A percentile compares a stretch with the other conserved stretches of the same genome.
Evolutionary conservation across 2,113 vertebrate genomes (phyloP).

Genomic region (Cinclus mexicanus): DNA sequence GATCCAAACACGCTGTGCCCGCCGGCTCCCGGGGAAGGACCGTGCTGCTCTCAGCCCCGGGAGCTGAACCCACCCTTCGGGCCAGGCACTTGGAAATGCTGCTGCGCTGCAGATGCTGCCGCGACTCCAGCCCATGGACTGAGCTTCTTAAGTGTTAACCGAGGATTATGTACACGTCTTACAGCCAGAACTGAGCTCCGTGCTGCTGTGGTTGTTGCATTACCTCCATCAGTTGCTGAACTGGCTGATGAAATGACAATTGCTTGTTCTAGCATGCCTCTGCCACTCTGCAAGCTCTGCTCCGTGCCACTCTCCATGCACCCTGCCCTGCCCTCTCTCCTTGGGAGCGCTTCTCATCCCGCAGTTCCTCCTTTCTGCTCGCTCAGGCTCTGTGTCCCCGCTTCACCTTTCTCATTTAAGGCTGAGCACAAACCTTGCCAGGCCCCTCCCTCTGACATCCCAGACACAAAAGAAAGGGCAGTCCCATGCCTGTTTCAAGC

Average conservation of each 20-base stretch:
- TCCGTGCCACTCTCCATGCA: not conserved
- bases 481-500: not conserved
- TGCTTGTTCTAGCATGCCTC: not conserved
- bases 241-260: not conserved
- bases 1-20: not conserved
- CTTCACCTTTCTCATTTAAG: not conserved
- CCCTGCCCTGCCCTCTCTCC: not conserved
- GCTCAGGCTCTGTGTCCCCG: not conserved
- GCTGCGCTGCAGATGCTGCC: not conserved
- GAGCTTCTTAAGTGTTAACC: not conserved
- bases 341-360: not conserved
- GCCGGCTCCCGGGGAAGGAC: not conserved
- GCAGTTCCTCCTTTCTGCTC: not conserved
- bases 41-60: not conserved
- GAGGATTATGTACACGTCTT: not conserved
- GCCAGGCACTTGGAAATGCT: not conserved
- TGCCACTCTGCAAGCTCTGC: not conserved
- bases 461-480: not conserved
- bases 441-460: not conserved
- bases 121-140: not conserved
- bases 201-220: not conserved
- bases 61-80: not conserved
- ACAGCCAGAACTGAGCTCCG: not conserved
- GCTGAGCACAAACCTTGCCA: not conserved
- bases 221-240: not conserved